These are phyloP conservation scores for Craniophora ligustri DNA, from an alignment of 2,888 invertebrate genomes.

Conservation along the genomic window DNA sequence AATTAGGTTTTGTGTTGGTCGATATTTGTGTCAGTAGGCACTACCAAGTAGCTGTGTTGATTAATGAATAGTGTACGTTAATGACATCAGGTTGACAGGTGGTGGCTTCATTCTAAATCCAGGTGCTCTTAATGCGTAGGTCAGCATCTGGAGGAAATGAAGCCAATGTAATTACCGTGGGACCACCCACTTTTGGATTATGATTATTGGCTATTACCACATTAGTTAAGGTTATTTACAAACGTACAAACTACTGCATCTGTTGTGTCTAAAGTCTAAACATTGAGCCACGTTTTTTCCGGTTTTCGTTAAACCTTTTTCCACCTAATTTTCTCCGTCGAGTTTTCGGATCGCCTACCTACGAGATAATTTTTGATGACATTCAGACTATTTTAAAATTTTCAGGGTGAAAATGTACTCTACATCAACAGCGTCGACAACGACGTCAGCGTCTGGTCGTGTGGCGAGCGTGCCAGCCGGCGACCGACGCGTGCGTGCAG, in stretches of 20 bases:
- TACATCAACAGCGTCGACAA: conserved; percentile 77
- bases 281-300: too few relatives aligned
- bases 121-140: neutral
- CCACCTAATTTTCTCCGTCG: too few relatives aligned
- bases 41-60: conserved; percentile 1
- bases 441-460: conserved; percentile 78
- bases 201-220: neutral
- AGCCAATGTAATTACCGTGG: conserved; percentile 2
- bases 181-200: neutral
- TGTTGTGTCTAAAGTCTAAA: too few relatives aligned
- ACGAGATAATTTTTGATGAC: too few relatives aligned
- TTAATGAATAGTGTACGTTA: conserved; percentile 24
- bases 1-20: conserved; percentile 6
- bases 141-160: conserved; percentile 17
- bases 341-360: too few relatives aligned
- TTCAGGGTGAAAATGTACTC: conserved; percentile 75
- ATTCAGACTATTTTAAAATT: conserved; percentile 10
- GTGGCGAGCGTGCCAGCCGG: conserved; percentile 60
- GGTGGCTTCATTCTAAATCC: neutral
- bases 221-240: too few relatives aligned
- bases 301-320: too few relatives aligned
- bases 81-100: conserved; percentile 14
- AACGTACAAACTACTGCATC: too few relatives aligned
- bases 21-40: conserved; percentile 7
- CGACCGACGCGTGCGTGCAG: conserved; percentile 79